Base-by-base conservation (phyloP, 1,140 invertebrate species). In the Brachionus plicatilis region DNA sequence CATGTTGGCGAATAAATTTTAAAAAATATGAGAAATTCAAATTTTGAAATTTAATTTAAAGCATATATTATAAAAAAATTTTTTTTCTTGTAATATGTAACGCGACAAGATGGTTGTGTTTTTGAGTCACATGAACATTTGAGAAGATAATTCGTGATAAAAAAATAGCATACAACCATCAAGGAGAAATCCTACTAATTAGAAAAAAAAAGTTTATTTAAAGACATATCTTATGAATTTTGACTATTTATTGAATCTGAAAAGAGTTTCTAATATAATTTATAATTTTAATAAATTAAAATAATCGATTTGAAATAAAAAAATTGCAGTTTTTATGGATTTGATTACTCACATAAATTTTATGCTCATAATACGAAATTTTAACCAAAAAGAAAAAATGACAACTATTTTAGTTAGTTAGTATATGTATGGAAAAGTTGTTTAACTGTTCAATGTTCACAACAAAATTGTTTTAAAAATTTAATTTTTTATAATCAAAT, bases 81-180 rank as follows among this genome's bases (percentile, higher is more conserved):
- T 37, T 68, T 68, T 14, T 68, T n/a, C n/a, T n/a, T 29, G 27
- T 33, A 17, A 68, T 33, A 68, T 68, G 8, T 60, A 60, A 60
- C 53, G 53, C 53, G 53, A 60, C 53, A 20, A 60, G 53, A 60
- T 60, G 53, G 17, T 68, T 68, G n/a, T 68, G 66, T 33, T 12
- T 68, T 68, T 68, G 33, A 68, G 66, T 68, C 66, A 68, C 66
- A 68, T 68, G 66, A 68, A 68, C 27, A 68, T 68, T 41, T 68
- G 29, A 41, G 17, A 68, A 14, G 33, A 33, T 68, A 29, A 68
- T 33, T 14, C 27, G 17, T 68, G 66, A 41, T 68, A 68, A 68
- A 29, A 29, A 68, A 68, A 68, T 3, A 68, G 66, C 9, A 33
- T 41, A 68, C 66, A 29, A 33, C 27, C 14, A 68, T 33, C 66